A percentile compares a stretch with the other conserved stretches of the same genome.
phyloP scores from a whole-genome alignment of 2,797 vertebrate species.

The Parauchenoglanis ngamensis region DNA sequence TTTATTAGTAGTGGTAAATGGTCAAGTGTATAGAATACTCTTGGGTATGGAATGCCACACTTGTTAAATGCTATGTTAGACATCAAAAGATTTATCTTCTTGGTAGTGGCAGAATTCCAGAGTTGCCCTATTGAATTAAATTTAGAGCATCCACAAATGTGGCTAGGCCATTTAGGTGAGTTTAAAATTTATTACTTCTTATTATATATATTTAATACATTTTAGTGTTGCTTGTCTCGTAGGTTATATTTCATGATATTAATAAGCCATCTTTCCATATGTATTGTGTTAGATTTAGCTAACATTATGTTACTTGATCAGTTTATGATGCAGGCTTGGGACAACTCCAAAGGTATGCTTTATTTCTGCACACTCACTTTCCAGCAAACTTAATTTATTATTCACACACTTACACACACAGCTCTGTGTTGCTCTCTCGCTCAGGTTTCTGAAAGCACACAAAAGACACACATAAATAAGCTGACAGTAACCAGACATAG shows the following conservation, averaged over 20 bases:
- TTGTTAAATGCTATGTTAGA: background rate
- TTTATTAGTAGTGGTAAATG: background rate
- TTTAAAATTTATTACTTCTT: background rate
- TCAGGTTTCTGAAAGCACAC: too few species aligned
- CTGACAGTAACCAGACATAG: too few species aligned
- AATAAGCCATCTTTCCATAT: background rate
- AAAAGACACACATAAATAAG: too few species aligned
- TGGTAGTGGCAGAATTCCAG: background rate
- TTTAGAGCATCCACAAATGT: background rate
- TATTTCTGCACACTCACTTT: too few species aligned
- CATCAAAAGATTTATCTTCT: background rate
- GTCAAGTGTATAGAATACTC: background rate
- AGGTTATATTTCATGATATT: background rate
- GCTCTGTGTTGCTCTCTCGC: too few species aligned
- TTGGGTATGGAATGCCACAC: too few species aligned
- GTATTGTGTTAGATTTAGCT: background rate
- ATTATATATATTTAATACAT: background rate
- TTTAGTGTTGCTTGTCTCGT: background rate
- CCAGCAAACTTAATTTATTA: too few species aligned
- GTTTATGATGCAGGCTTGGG: too few species aligned
- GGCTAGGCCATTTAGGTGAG: background rate
- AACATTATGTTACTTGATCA: background rate
- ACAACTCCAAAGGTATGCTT: too few species aligned
- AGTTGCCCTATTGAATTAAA: background rate
- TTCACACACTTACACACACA: too few species aligned